A percentile compares a stretch with the other conserved stretches of the same genome.
Conservation (phyloP, 1,140 invertebrate genomes). For the Tetramorium alpestre region DNA sequence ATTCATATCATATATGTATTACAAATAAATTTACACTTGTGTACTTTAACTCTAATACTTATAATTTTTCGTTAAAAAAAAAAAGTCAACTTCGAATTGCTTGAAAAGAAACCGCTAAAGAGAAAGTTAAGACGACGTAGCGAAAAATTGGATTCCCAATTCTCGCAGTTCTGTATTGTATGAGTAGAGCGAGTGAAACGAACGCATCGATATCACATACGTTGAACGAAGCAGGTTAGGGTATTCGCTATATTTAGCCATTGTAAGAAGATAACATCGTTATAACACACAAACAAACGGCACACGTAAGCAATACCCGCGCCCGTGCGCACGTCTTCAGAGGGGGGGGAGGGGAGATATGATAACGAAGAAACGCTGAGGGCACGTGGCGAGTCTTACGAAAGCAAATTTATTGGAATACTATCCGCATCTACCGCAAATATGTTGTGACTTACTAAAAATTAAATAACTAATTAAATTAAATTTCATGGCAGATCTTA, state of each 20-base stretch:
- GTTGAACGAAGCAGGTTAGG: slow-evolving; percentile 66
- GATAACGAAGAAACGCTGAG: slow-evolving; percentile 1
- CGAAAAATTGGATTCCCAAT: neutral
- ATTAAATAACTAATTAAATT: neutral
- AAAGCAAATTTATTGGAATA: neutral
- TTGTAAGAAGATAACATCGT: slow-evolving; percentile 69
- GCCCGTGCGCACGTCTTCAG: neutral
- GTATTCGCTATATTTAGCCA: slow-evolving; percentile 74
- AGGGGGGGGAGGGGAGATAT: slow-evolving; percentile 23
- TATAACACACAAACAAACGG: slow-evolving; percentile 24
- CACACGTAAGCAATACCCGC: slow-evolving; percentile 40
- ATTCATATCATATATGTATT: neutral
- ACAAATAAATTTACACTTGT: neutral
- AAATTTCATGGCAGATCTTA: neutral
- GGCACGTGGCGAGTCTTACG: neutral
- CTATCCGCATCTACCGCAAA: neutral
- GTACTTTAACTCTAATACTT: too few species aligned
- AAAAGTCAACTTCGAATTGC: too few species aligned
- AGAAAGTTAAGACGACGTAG: too few species aligned
- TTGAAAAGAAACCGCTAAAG: too few species aligned
- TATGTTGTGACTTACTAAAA: neutral
- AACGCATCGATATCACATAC: slow-evolving; percentile 27
- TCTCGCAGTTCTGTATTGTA: slow-evolving; percentile 4
- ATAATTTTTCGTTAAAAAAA: neutral
- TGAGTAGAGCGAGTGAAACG: slow-evolving; percentile 21